Conservation (phyloP, 2,888 invertebrate species). For the Caenorhabditis becei region DNA sequence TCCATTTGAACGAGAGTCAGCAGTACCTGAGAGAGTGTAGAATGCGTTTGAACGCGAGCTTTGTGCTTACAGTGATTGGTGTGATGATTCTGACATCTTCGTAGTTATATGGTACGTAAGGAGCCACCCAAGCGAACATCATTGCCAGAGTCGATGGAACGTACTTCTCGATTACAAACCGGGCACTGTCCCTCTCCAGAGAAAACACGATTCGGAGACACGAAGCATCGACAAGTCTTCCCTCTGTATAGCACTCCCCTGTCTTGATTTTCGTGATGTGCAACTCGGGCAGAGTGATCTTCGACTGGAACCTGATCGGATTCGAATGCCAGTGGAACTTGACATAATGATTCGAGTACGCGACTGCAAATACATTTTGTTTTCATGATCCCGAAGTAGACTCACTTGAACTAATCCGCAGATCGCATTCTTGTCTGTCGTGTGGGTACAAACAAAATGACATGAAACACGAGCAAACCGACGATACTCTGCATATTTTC, state of each 20-base stretch:
- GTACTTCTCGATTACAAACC: conserved; percentile 80
- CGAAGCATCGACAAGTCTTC: conserved; percentile 79
- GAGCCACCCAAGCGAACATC: conserved; percentile 79
- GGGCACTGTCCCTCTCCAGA: conserved; percentile 77
- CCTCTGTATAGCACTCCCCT: conserved; percentile 74
- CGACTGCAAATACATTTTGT: conserved; percentile 70
- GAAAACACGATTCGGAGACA: conserved; percentile 77
- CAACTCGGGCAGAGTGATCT: conserved; percentile 76
- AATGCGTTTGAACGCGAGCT: neutral
- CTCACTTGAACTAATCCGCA: conserved; percentile 77
- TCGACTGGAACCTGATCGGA: conserved; percentile 71
- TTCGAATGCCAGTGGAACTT: conserved; percentile 75
- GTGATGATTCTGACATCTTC: conserved; percentile 81
- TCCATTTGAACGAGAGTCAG: conserved; percentile 81
- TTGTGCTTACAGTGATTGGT: conserved; percentile 79
- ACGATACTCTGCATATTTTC: conserved; percentile 70
- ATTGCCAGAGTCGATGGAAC: conserved; percentile 76
- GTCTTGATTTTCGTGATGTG: conserved; percentile 72
- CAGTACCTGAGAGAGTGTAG: conserved; percentile 69
- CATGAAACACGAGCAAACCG: conserved; percentile 80
- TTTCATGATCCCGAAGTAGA: neutral
- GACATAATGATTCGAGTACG: conserved; percentile 76
- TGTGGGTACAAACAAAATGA: conserved; percentile 81
- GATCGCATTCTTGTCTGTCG: conserved; percentile 78
- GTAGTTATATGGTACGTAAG: conserved; percentile 81